These are phyloP conservation scores for Tipula vernalis DNA, from an alignment of 2,888 invertebrate genomes.

Conservation along the genomic window DNA sequence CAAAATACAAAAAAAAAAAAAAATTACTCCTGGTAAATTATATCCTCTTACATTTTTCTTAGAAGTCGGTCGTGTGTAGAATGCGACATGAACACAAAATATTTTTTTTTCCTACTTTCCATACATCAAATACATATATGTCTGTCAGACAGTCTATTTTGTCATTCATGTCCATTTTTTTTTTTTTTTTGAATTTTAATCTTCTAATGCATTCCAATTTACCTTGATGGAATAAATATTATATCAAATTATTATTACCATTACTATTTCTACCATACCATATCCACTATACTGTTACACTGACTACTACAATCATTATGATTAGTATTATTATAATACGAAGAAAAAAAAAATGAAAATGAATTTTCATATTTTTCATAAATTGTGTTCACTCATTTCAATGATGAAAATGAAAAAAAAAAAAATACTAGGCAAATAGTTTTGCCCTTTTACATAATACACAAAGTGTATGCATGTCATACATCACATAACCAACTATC, in stretches of 20 bases:
- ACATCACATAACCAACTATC: background rate
- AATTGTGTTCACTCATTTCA: background rate
- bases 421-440: background rate
- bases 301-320: background rate
- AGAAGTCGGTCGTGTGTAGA: background rate
- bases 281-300: background rate
- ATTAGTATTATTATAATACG: background rate
- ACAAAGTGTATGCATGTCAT: background rate
- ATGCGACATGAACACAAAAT: background rate
- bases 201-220: slow-evolving; percentile 18
- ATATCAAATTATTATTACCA: background rate
- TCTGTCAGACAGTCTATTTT: slow-evolving; percentile 9
- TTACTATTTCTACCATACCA: background rate
- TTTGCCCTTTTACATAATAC: slow-evolving; percentile 1
- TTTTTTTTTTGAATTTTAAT: slow-evolving; percentile 15
- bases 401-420: background rate
- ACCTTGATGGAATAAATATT: slow-evolving; percentile 10
- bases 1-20: background rate
- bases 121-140: background rate
- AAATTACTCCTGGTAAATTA: background rate
- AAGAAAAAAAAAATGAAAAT: background rate
- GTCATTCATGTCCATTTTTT: slow-evolving; percentile 9
- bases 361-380: slow-evolving; percentile 4
- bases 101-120: background rate
- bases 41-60: background rate